Conservation (phyloP, 2,113 vertebrate genomes). For the Rafetus swinhoei region DNA sequence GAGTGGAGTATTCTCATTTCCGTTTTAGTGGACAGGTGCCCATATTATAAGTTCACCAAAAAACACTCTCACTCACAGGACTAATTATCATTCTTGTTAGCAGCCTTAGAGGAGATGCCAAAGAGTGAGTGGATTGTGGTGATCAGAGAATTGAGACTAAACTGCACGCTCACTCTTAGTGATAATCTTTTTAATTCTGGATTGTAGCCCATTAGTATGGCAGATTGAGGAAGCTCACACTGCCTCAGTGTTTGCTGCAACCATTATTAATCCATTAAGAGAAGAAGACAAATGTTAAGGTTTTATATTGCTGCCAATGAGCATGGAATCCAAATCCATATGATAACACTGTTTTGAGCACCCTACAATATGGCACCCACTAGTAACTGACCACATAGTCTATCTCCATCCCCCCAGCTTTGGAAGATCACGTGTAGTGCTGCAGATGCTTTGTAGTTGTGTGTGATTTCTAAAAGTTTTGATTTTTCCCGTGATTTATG, state of each 20-base stretch:
- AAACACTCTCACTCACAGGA: background rate
- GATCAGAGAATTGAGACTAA: background rate
- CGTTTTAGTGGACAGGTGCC: background rate
- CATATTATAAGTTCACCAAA: background rate
- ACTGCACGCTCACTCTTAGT: background rate
- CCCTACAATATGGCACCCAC: background rate
- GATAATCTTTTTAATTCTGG: rapidly evolving
- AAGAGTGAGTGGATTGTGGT: background rate
- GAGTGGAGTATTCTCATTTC: background rate
- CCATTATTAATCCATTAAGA: background rate
- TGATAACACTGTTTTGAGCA: rapidly evolving
- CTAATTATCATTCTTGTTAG: background rate
- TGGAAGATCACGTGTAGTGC: constrained; percentile 19
- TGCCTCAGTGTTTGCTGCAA: background rate
- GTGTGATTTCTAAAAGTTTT: constrained; percentile 54
- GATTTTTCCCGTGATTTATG: constrained; percentile 48
- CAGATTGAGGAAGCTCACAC: background rate
- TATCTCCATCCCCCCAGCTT: background rate
- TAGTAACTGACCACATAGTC: background rate
- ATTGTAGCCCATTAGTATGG: background rate
- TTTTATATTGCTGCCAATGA: background rate
- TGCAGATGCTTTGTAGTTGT: background rate
- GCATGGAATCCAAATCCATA: background rate
- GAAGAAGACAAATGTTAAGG: background rate
- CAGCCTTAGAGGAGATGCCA: background rate